These are phyloP conservation scores for Gambusia holbrooki DNA, from an alignment of 2,113 vertebrate species.

Conservation along the genomic window DNA sequence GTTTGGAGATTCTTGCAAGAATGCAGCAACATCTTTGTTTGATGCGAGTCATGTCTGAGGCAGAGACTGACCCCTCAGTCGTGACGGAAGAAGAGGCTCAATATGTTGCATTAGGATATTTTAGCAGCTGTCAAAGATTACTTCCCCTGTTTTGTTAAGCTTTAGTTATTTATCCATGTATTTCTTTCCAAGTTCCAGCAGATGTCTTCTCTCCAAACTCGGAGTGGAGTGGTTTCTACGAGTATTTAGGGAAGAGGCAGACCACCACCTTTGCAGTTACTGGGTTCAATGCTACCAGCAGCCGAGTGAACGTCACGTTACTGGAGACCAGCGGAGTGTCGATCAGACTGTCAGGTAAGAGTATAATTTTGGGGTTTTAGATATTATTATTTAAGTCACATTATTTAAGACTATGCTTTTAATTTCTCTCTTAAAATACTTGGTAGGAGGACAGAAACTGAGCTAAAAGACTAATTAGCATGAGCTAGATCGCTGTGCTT, in stretches of 20 bases:
- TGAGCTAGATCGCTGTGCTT: neutral
- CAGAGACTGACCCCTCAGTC: conserved; percentile 4
- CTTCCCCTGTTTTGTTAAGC: neutral
- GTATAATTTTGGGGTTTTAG: neutral
- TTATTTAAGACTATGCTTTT: neutral
- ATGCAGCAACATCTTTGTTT: conserved; percentile 14
- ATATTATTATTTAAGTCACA: neutral
- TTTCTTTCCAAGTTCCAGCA: conserved; percentile 86
- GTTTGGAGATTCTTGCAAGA: neutral
- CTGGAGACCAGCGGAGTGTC: conserved; percentile 85
- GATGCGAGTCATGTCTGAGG: conserved; percentile 25
- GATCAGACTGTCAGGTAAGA: conserved; percentile 90
- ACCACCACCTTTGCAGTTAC: conserved; percentile 90
- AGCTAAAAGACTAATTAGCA: neutral
- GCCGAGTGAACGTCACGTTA: conserved; percentile 95
- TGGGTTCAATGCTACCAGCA: conserved; percentile 89
- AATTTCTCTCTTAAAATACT: neutral
- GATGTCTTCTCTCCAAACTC: conserved; percentile 93
- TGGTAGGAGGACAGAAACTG: neutral
- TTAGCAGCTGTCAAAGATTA: neutral
- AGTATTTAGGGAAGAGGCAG: conserved; percentile 92
- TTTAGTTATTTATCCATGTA: neutral
- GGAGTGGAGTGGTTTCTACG: conserved; percentile 95
- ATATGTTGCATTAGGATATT: neutral
- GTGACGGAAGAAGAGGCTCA: neutral